Base-by-base conservation (phyloP, 2,113 vertebrate species). In the Phodopus roborovskii region DNA sequence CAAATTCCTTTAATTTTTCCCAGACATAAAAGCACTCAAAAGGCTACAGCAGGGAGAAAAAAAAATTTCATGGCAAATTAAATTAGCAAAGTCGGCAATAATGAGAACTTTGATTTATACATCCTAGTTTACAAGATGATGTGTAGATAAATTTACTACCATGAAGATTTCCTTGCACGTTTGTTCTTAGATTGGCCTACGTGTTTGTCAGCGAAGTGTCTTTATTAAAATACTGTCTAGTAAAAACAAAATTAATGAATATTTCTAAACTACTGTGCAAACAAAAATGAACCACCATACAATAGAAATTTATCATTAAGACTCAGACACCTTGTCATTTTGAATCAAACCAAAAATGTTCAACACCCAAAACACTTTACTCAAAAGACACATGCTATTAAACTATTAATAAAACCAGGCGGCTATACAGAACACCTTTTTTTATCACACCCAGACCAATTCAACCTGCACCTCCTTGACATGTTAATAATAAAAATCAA, bases 11-110 rank as follows among this genome's bases (percentile, higher is more conserved):
- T 95, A 94, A 81, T 92, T 95, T 95, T 92, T 83, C 42, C 93
- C 95, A 97, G 92, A 96, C 93, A 90, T 92, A 96, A n/a, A 96
- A 93, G 87, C 60, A 75, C 83, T 97, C 97, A 79, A 93, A 97
- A 97, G 45, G 48, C n/a, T 77, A 95, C 89, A 68, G 96, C 89
- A 82, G 33, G 50, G 71, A 74, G 10, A 15, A 17, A 2, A 8
- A 39, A 91, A 78, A 94, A 87, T 62, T 95, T 87, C 83, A 95
- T 20, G 92, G 68, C 83, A 95, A 91, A 96, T 93, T 91, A 95
- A 94, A 84, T 96, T 94, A 96, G 90, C 68, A n/a, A 94, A 96
- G 84, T 96, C 87, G 94, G 87, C 68, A 83, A 92, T 45, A 33
- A 79, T 30, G 90, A 36, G 24, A 93, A 92, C 50, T 79, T 96